Percentiles rank a stretch among this genome's conserved stretches.
Conservation (phyloP, 1,140 invertebrate genomes). For the Armadillidium nasatum region DNA sequence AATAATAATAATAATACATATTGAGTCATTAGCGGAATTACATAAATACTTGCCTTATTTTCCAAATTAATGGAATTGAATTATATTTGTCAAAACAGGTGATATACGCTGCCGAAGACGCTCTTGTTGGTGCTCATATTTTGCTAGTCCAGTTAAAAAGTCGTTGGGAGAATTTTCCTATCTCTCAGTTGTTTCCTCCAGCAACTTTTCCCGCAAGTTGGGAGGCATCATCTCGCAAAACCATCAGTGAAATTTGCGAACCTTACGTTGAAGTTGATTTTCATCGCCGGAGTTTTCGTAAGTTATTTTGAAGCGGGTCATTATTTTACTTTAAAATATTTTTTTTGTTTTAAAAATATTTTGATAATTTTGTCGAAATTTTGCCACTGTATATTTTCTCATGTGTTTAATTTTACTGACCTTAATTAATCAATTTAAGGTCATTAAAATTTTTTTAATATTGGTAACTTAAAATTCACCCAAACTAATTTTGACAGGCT, state of each 20-base stretch:
- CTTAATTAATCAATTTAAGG: background rate
- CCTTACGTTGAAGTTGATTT: background rate
- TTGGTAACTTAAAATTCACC: background rate
- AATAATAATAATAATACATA: too few relatives aligned
- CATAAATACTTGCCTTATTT: too few relatives aligned
- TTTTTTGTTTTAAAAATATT: background rate
- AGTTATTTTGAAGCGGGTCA: background rate
- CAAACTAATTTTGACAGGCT: background rate
- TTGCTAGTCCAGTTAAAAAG: slow-evolving; percentile 29
- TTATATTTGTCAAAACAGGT: too few relatives aligned
- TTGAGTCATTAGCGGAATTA: too few relatives aligned
- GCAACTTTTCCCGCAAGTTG: background rate
- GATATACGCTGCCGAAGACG: slow-evolving; percentile 37
- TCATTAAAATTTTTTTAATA: background rate
- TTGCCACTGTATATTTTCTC: background rate
- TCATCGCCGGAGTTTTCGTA: background rate
- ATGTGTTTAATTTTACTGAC: background rate
- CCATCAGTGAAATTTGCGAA: background rate
- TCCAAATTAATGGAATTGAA: too few relatives aligned
- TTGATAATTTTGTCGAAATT: background rate
- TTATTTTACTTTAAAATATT: background rate
- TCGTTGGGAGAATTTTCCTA: slow-evolving; percentile 9
- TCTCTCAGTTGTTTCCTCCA: background rate
- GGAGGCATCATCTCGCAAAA: slow-evolving; percentile 18
- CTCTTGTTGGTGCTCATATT: slow-evolving; percentile 35